phyloP scores from a whole-genome alignment of 2,888 invertebrate genomes.

The Phorcus lineatus region DNA sequence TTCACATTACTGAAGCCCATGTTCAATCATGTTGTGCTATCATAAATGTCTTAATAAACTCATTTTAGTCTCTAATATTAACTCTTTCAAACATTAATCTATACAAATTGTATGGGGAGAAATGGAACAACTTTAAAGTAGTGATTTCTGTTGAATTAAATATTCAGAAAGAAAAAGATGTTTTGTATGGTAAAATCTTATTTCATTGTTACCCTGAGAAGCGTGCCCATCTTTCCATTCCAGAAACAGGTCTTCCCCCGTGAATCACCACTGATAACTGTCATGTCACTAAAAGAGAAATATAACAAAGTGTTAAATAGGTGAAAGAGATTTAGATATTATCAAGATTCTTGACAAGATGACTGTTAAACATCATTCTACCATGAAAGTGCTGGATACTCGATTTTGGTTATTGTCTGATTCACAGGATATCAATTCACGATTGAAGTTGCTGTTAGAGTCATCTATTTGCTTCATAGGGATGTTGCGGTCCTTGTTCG shows the following conservation, averaged over 20 bases:
- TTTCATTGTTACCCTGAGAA: conserved; percentile 81
- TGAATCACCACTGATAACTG: conserved; percentile 91
- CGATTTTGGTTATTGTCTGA: too few relatives aligned
- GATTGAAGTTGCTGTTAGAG: too few relatives aligned
- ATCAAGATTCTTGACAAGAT: too few relatives aligned
- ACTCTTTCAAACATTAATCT: too few relatives aligned
- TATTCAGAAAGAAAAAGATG: neutral
- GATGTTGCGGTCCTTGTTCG: too few relatives aligned
- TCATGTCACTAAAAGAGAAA: conserved; percentile 80
- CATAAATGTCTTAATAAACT: neutral
- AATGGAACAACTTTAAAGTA: too few relatives aligned
- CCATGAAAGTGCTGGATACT: too few relatives aligned
- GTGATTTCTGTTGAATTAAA: too few relatives aligned
- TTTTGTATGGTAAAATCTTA: neutral
- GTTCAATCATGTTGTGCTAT: neutral
- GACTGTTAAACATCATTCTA: too few relatives aligned
- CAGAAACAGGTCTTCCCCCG: conserved; percentile 90
- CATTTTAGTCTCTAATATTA: neutral
- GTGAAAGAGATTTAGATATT: neutral
- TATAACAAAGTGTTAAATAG: neutral
- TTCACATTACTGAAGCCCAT: neutral
- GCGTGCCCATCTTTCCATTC: conserved; percentile 88
- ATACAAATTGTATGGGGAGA: too few relatives aligned
- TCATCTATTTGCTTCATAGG: too few relatives aligned
- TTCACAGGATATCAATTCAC: too few relatives aligned